Evolutionary conservation across 2,797 vertebrate genomes (phyloP), one percentile per base, ranked within the genome.

Genomic region (Bufotes viridis): DNA sequence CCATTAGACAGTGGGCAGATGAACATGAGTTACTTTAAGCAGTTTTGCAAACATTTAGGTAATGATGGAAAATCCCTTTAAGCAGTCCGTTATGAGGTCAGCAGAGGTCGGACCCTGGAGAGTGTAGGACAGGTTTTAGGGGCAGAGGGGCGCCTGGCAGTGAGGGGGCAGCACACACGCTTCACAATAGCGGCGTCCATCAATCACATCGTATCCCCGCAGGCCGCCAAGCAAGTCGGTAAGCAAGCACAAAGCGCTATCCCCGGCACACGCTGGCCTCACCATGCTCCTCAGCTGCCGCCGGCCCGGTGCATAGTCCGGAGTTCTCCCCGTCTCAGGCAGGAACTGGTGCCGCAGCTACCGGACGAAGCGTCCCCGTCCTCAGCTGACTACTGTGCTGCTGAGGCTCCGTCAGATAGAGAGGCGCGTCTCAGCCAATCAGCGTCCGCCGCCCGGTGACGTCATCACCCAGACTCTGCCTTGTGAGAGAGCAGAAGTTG

Each of bases 391-490:
- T 70, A 24, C 5, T 20, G 15, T 20, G 15, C 75, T 4, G 58
- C 9, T 2, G n/a, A 29, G 42, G 42, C 42, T n/a, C 24, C 22
- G 17, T 24, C 81, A 0, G 82, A 11, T 8, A 51, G 61, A 65
- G 74, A 80, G 81, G 87, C 75, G 87, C 74, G 87, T 88, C 82
- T 51, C 75, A 88, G 76, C 87, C 87, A 88, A 88, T 88, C 87
- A 84, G 70, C 58, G 55, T 22, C 75, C 26, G 29, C 24, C 3
- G 12, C 63, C 61, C 14, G 1, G 81, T 88, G 82, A 88, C 75
- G 81, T 61, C 55, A 80, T 4, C 7, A 60, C 55, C 26, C 26
- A 22, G 55, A n/a, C 78, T 58, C 53, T 57, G 57, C 51, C 51
- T 7, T 2, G 10, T 12, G 20, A 11, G 63, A 24, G 17, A 2